Percentiles rank a stretch among this genome's conserved stretches.
These are phyloP conservation scores for Atherinosoma microstoma DNA, from an alignment of 2,797 vertebrate species.

Conservation along the genomic window DNA sequence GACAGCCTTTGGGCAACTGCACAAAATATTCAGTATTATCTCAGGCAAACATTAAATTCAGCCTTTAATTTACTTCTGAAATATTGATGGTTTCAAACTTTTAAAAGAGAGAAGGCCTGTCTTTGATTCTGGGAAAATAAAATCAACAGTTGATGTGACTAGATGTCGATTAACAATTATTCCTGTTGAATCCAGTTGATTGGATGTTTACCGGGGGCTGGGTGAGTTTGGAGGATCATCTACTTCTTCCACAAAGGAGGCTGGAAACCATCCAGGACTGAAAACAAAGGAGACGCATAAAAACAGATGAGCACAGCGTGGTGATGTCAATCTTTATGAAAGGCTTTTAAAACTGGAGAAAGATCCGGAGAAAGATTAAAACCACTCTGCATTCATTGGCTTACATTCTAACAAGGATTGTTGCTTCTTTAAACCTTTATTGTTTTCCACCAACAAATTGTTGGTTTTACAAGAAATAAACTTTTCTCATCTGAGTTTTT, in stretches of 20 bases:
- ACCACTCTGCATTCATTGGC: too few relatives aligned
- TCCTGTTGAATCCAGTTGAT: background rate
- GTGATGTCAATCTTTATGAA: background rate
- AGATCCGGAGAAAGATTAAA: background rate
- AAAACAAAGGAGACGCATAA: constrained; percentile 7
- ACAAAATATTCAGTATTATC: background rate
- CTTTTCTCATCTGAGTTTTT: too few relatives aligned
- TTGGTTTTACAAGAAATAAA: background rate
- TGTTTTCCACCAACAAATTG: background rate
- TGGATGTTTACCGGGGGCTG: constrained; percentile 63
- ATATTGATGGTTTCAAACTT: background rate
- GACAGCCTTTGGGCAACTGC: constrained; percentile 22
- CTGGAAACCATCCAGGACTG: constrained; percentile 96
- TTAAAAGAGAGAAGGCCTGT: background rate
- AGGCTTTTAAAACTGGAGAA: background rate
- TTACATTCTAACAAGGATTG: background rate
- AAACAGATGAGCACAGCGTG: background rate
- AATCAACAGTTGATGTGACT: background rate
- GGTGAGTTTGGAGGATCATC: constrained; percentile 60
- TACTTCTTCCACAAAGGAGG: constrained; percentile 87
- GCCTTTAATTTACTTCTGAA: background rate
- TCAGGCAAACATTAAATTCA: constrained; percentile 8
- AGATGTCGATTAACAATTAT: too few relatives aligned
- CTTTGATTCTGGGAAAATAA: background rate
- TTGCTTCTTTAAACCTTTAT: background rate